Conservation (phyloP, 2,888 invertebrate species). For the Tribolium freemani region DNA sequence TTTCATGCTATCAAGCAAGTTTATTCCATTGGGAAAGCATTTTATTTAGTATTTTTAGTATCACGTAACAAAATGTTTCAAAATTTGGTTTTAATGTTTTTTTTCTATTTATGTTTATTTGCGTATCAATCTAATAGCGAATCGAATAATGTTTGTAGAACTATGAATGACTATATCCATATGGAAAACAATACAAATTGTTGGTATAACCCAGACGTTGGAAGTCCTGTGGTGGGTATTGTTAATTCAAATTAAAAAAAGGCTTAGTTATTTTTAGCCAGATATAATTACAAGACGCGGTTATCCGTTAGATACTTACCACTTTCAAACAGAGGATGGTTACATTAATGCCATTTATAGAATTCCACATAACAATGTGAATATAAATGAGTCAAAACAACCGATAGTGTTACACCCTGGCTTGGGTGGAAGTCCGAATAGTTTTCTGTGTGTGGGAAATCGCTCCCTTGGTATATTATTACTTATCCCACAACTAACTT, state of each 20-base stretch:
- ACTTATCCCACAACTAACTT: too few relatives aligned
- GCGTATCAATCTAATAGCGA: not conserved
- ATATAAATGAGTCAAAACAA: not conserved
- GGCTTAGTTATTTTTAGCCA: not conserved
- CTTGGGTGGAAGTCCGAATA: slow-evolving; percentile 1
- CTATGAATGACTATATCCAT: slow-evolving; percentile 26
- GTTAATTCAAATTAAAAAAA: not conserved
- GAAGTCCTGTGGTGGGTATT: slow-evolving; percentile 25
- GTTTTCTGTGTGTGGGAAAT: slow-evolving; percentile 9
- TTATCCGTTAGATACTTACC: slow-evolving; percentile 3
- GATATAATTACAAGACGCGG: slow-evolving; percentile 8
- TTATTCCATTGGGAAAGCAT: not conserved
- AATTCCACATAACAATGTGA: not conserved
- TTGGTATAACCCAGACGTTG: slow-evolving; percentile 42
- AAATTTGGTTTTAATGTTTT: not conserved
- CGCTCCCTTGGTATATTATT: slow-evolving; percentile 5
- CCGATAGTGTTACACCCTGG: slow-evolving; percentile 14
- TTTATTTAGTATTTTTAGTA: not conserved
- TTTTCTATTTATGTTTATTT: not conserved
- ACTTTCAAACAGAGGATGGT: slow-evolving; percentile 7
- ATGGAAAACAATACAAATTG: slow-evolving; percentile 35
- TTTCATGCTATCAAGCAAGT: not conserved
- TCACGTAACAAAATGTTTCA: not conserved
- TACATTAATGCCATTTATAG: slow-evolving; percentile 7
- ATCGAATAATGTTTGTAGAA: slow-evolving; percentile 38